phyloP scores from a whole-genome alignment of 2,113 vertebrate species.

The Sceloporus tristichus region DNA sequence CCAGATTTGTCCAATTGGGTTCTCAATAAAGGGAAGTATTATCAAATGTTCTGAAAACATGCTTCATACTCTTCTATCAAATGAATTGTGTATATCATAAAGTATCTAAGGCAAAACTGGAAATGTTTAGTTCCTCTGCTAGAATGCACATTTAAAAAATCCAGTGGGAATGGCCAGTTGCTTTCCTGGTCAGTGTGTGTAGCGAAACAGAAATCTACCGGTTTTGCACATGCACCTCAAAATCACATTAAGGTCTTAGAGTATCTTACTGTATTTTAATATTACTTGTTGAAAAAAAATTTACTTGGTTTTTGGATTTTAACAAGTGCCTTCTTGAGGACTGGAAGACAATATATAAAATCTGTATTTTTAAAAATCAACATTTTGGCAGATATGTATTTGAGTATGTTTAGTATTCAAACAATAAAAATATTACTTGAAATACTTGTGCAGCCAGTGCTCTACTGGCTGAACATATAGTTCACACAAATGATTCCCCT shows the following conservation, averaged over 20 bases:
- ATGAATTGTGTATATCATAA: background rate
- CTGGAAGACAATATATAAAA: background rate
- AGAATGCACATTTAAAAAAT: background rate
- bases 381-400: no score
- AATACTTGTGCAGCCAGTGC: background rate
- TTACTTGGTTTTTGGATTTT: background rate
- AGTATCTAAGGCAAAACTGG: background rate
- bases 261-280: background rate
- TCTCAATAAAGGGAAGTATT: background rate
- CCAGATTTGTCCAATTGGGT: background rate
- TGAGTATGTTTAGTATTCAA: background rate
- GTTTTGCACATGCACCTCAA: no score
- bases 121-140: background rate
- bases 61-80: background rate
- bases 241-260: background rate
- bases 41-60: background rate
- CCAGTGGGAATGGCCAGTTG: background rate
- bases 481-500: slow-evolving; percentile 27
- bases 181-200: background rate
- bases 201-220: background rate
- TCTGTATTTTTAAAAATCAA: background rate
- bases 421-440: background rate
- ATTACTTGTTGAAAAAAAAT: background rate
- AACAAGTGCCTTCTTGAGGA: background rate
- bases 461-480: background rate